These are phyloP conservation scores for Eulemur mongoz DNA, from an alignment of 2,797 vertebrate genomes.

Conservation along the genomic window DNA sequence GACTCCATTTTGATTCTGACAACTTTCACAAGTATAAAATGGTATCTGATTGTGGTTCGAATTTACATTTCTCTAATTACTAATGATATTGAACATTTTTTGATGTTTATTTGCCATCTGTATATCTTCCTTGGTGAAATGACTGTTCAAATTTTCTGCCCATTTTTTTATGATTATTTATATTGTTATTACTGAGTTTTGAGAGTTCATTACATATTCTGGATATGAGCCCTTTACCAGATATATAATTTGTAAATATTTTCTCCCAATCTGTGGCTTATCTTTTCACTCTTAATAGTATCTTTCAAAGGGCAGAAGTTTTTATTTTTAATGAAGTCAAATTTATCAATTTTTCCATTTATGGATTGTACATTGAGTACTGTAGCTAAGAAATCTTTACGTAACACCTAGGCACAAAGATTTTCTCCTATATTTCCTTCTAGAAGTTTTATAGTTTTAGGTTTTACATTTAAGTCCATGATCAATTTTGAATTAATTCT, in stretches of 20 bases:
- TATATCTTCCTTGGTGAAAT: not conserved
- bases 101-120: not conserved
- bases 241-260: not conserved
- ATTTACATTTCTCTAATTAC: not conserved
- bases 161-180: not conserved
- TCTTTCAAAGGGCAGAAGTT: not conserved
- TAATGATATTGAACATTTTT: not conserved
- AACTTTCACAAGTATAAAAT: not conserved
- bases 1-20: not conserved
- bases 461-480: not conserved
- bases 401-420: not conserved
- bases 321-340: not conserved
- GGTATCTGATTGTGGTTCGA: not conserved
- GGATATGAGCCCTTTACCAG: not conserved
- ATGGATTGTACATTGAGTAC: not conserved
- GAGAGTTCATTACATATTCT: not conserved
- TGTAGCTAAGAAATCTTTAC: slow-evolving; percentile 1
- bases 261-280: not conserved
- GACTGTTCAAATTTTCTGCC: not conserved
- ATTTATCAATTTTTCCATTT: not conserved
- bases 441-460: not conserved
- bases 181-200: not conserved
- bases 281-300: not conserved
- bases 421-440: not conserved
- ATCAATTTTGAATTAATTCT: not conserved